These are phyloP conservation scores for Pseudochaenichthys georgianus DNA, from an alignment of 2,797 vertebrate genomes.

Conservation along the genomic window DNA sequence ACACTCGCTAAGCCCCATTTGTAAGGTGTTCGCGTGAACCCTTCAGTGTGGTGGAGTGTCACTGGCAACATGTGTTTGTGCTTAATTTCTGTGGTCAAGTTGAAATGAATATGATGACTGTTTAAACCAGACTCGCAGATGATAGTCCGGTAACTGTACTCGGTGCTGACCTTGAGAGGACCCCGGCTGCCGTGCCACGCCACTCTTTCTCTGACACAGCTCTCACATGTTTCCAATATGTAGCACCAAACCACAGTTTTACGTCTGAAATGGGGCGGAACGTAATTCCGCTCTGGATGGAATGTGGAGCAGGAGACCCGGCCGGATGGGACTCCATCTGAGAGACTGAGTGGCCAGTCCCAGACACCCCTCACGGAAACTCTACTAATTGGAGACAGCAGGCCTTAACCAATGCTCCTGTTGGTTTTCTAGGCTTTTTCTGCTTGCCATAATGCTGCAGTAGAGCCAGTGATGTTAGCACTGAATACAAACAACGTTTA, in stretches of 20 bases:
- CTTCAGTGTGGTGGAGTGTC: constrained; percentile 25
- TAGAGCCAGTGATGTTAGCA: constrained; percentile 19
- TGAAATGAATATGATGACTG: constrained; percentile 41
- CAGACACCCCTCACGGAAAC: constrained; percentile 76
- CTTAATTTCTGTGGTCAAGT: constrained; percentile 48
- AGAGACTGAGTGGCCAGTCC: constrained; percentile 67
- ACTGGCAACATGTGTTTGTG: constrained; percentile 48
- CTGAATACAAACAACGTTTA: neutral
- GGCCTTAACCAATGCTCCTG: constrained; percentile 31
- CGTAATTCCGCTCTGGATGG: constrained; percentile 72
- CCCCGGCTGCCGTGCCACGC: constrained; percentile 61
- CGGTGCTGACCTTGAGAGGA: constrained; percentile 54
- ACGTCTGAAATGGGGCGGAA: constrained; percentile 77
- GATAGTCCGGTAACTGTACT: neutral
- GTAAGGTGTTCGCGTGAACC: constrained; percentile 60
- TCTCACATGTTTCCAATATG: constrained; percentile 81
- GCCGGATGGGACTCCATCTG: constrained; percentile 74
- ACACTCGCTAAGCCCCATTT: constrained; percentile 54
- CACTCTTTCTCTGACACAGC: constrained; percentile 60
- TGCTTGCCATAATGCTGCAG: constrained; percentile 44
- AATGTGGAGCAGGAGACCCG: constrained; percentile 75
- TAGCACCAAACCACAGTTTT: constrained; percentile 72
- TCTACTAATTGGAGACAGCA: constrained; percentile 80
- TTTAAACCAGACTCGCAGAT: constrained; percentile 15
- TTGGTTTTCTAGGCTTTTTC: constrained; percentile 57